Percentiles rank a stretch among this genome's conserved stretches.
Evolutionary conservation across 2,888 invertebrate species (phyloP).

Genomic region (Dendrolimus pini): DNA sequence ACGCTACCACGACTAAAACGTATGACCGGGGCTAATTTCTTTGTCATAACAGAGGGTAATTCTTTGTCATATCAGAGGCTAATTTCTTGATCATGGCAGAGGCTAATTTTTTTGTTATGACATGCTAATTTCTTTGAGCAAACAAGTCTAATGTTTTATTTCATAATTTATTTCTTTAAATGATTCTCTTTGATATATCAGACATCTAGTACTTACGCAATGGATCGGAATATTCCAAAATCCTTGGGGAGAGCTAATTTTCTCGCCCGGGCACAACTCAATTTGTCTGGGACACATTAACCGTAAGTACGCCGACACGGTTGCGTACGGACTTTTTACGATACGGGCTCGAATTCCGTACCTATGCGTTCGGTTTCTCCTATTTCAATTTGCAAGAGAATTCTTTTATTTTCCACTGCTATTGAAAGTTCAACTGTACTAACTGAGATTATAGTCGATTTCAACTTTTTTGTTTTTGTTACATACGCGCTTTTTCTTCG

Average conservation of each 20-base stretch:
- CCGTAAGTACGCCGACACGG: slow-evolving; percentile 66
- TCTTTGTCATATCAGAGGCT: too few relatives aligned
- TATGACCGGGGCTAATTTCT: too few relatives aligned
- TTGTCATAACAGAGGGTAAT: too few relatives aligned
- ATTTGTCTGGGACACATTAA: slow-evolving; percentile 72
- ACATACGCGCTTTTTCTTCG: slow-evolving; percentile 31
- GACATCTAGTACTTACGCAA: slow-evolving; percentile 4
- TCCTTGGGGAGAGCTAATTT: slow-evolving; percentile 65
- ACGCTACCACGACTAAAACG: too few relatives aligned
- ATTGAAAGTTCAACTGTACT: too few relatives aligned
- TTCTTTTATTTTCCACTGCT: slow-evolving; percentile 22
- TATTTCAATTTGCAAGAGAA: slow-evolving; percentile 68
- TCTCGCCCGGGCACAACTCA: slow-evolving; percentile 65
- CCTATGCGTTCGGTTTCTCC: slow-evolving; percentile 43
- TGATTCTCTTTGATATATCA: neutral
- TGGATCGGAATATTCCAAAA: slow-evolving; percentile 6
- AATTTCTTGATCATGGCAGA: too few relatives aligned
- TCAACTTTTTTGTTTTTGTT: slow-evolving; percentile 15
- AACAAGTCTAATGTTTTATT: too few relatives aligned
- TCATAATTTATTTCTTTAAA: too few relatives aligned
- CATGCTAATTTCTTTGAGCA: too few relatives aligned
- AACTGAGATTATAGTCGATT: slow-evolving; percentile 18
- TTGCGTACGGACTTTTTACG: slow-evolving; percentile 65
- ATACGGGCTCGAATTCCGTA: slow-evolving; percentile 44
- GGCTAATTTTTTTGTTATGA: too few relatives aligned